Evolutionary conservation across 2,888 invertebrate genomes (phyloP), one percentile per base, ranked within the genome.

Genomic region (Alitta virens): DNA sequence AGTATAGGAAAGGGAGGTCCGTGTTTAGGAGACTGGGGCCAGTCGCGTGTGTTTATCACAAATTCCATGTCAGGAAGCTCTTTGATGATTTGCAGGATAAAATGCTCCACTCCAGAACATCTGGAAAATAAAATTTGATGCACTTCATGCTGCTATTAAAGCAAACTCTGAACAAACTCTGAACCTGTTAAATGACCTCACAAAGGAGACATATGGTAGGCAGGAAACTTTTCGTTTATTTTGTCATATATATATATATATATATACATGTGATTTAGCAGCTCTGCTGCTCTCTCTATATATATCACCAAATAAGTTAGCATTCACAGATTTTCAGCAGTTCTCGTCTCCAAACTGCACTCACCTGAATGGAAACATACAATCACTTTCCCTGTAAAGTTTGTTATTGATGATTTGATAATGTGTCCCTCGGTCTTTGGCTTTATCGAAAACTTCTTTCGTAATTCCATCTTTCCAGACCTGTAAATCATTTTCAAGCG

Each of bases 81-180:
- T 5, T 86, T 79, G 49, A 91, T 85, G 3, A 92, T 73, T 72
- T 87, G 86, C 60, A 87, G 82, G 23, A 97, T 80, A 77, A 95
- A 97, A 81, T 96, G 88, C 82, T 97, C 95, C 27, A 96, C 87
- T 14, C 96, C 96, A 64, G 88, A 85, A 82, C 96, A 97, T 71
- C 97, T 86, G 18, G 92, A 88, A 52, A 46, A n/a, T n/a, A n/a
- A n/a, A n/a, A n/a, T n/a, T n/a, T n/a, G n/a, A n/a, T n/a, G n/a
- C n/a, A n/a, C n/a, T n/a, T n/a, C n/a, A n/a, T n/a, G n/a, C n/a
- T n/a, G n/a, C n/a, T n/a, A n/a, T n/a, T n/a, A n/a, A n/a, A n/a
- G n/a, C n/a, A n/a, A n/a, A n/a, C n/a, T n/a, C n/a, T n/a, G n/a
- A n/a, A n/a, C n/a, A n/a, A n/a, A n/a, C n/a, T n/a, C n/a, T n/a